These are phyloP conservation scores for Julus scanicus DNA, from an alignment of 2,888 invertebrate genomes.

Conservation along the genomic window DNA sequence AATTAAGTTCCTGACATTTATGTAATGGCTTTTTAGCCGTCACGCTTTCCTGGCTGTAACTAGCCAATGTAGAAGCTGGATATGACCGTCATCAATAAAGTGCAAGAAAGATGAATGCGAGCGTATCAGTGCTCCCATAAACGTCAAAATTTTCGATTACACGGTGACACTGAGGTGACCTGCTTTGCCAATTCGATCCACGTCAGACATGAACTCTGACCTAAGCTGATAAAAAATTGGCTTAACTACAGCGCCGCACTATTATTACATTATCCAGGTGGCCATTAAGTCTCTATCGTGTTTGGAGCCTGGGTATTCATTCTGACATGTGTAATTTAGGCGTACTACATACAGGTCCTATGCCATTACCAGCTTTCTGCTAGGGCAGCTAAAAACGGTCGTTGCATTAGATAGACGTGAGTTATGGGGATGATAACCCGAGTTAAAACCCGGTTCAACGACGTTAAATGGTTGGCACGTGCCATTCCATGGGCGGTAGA, in stretches of 20 bases:
- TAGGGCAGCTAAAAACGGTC: neutral
- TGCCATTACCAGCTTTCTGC: neutral
- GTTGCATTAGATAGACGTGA: constrained; percentile 25
- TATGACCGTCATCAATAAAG: constrained; percentile 25
- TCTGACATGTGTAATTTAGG: constrained; percentile 14
- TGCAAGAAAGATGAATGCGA: constrained; percentile 8
- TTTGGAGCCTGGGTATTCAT: neutral
- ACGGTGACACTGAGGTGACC: neutral
- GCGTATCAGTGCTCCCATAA: constrained; percentile 26
- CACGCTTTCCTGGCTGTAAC: neutral
- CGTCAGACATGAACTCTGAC: neutral
- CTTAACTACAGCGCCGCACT: neutral
- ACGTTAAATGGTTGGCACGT: constrained; percentile 35
- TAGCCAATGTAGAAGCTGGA: neutral
- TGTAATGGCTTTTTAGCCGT: neutral
- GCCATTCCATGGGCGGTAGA: neutral
- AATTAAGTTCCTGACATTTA: constrained; percentile 15
- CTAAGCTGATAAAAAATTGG: neutral
- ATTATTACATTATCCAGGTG: neutral
- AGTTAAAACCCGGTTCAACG: constrained; percentile 43
- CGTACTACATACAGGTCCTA: neutral
- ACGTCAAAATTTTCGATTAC: constrained; percentile 5
- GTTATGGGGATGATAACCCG: constrained; percentile 47
- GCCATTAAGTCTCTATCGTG: neutral
- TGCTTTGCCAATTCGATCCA: neutral